Conservation (phyloP, 2,888 invertebrate genomes). For the Eremobia ochroleuca region DNA sequence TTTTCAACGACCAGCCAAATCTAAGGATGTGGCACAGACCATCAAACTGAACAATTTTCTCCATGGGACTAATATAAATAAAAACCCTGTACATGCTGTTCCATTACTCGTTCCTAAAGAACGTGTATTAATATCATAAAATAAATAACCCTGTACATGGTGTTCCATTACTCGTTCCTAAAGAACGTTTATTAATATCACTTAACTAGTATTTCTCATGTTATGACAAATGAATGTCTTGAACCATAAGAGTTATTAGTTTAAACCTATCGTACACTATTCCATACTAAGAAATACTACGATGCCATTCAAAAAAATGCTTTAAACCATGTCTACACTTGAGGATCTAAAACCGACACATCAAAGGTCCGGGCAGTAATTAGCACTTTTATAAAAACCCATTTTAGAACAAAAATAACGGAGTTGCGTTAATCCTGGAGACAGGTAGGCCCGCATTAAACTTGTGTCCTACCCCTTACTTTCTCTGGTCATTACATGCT, state of each 20-base stretch:
- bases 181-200: too few relatives aligned
- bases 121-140: background rate
- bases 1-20: too few relatives aligned
- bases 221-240: background rate
- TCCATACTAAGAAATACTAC: background rate
- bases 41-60: too few relatives aligned
- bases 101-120: background rate
- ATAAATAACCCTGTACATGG: too few relatives aligned
- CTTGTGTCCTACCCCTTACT: conserved; percentile 81
- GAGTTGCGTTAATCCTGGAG: conserved; percentile 79
- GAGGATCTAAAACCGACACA: conserved; percentile 37
- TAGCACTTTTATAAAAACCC: conserved; percentile 83
- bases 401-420: conserved; percentile 80
- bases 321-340: conserved; percentile 18
- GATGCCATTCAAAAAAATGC: background rate
- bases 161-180: too few relatives aligned
- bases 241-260: background rate
- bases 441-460: conserved; percentile 87
- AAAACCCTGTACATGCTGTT: too few relatives aligned
- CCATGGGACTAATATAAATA: too few relatives aligned
- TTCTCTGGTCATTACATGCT: conserved; percentile 78
- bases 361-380: conserved; percentile 76
- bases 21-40: too few relatives aligned
- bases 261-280: background rate
- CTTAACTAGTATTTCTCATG: too few relatives aligned